phyloP scores from a whole-genome alignment of 23 tunicate species.

The Corella eumyota region DNA sequence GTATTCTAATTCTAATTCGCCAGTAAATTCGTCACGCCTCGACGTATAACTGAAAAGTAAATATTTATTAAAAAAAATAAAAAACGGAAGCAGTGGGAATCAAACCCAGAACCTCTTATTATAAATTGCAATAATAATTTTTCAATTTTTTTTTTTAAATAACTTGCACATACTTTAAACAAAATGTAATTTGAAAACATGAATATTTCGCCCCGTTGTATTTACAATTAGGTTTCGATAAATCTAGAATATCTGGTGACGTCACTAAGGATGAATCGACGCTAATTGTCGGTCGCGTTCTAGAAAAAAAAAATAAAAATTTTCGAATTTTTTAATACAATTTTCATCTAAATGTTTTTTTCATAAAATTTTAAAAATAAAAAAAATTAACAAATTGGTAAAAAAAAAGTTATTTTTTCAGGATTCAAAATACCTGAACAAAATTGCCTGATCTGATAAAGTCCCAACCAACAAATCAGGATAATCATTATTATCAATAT shows the following conservation, averaged over 20 bases:
- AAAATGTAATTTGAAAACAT: conserved; percentile 8
- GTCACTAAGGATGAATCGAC: conserved; percentile 6
- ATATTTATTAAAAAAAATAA: not conserved
- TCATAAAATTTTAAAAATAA: not conserved
- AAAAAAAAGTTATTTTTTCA: too few relatives aligned
- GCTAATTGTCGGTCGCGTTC: conserved; percentile 18
- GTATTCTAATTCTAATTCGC: conserved; percentile 9
- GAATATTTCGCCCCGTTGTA: not conserved
- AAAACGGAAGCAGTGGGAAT: not conserved
- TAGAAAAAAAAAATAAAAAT: not conserved
- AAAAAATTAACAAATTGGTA: too few relatives aligned
- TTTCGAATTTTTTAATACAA: not conserved
- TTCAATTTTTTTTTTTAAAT: not conserved
- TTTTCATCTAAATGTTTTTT: not conserved
- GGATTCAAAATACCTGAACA: conserved; percentile 17
- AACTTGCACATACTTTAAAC: conserved; percentile 22
- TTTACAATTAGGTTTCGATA: not conserved
- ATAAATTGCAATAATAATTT: not conserved
- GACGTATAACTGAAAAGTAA: conserved; percentile 17
- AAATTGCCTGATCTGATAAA: conserved; percentile 9
- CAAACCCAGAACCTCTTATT: not conserved
- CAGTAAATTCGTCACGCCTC: conserved; percentile 12
- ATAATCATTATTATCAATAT: conserved; percentile 31
- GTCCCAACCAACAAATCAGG: conserved; percentile 45
- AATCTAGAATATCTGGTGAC: not conserved